Percentiles rank a stretch among this genome's conserved stretches.
Conservation (phyloP, 2,797 vertebrate species). For the Spinibarbus caldwelli region DNA sequence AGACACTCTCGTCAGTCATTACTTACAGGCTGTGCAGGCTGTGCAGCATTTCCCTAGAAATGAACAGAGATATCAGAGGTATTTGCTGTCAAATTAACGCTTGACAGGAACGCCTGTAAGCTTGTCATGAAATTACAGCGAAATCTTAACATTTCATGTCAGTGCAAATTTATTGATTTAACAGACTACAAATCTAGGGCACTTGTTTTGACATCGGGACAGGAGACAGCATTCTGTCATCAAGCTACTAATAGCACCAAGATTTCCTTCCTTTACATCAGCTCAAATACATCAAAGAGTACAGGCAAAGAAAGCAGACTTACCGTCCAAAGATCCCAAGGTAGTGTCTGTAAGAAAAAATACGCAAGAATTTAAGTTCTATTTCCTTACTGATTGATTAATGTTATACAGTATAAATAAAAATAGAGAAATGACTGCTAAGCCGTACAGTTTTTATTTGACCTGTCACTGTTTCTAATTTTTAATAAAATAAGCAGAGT, state of each 20-base stretch:
- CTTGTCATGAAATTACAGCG: not conserved
- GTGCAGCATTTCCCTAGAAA: conserved; percentile 79
- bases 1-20: conserved; percentile 41
- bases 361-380: not conserved
- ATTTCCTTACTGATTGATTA: not conserved
- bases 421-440: not conserved
- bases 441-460: not conserved
- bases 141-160: not conserved
- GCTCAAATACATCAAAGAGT: not conserved
- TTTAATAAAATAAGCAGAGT: not conserved
- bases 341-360: conserved; percentile 83
- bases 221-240: not conserved
- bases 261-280: not conserved
- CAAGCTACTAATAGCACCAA: not conserved
- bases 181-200: not conserved
- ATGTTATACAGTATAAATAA: conserved; percentile 2
- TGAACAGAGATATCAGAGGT: conserved; percentile 44
- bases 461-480: not conserved
- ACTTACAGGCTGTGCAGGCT: conserved; percentile 88
- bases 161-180: not conserved
- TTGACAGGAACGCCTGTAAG: not conserved
- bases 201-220: too few species aligned
- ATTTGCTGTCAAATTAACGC: conserved; percentile 29
- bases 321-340: conserved; percentile 98
- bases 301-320: conserved; percentile 55